These are phyloP conservation scores for Stichodactyla helianthus DNA, from an alignment of 64 coral and sea anemone species.

Conservation along the genomic window DNA sequence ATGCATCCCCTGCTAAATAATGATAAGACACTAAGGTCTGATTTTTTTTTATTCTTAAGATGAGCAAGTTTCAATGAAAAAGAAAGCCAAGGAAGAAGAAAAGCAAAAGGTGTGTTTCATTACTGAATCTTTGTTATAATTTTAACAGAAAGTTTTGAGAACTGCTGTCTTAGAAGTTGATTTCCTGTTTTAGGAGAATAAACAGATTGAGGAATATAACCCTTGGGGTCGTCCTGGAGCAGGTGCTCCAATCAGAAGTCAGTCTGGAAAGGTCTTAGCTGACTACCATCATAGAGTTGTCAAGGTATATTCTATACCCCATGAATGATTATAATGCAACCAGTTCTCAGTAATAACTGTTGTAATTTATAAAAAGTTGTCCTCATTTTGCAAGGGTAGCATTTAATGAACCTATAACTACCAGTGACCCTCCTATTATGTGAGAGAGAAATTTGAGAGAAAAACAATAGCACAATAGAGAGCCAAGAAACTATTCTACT, in stretches of 20 bases:
- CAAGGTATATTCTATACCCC: not conserved
- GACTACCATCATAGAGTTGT: constrained; percentile 40
- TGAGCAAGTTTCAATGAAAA: constrained; percentile 33
- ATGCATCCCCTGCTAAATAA: too few species aligned
- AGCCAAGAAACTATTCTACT: too few species aligned
- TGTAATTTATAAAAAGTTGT: too few species aligned
- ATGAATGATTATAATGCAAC: not conserved
- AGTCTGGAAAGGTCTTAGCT: constrained; percentile 80
- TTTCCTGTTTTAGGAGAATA: not conserved
- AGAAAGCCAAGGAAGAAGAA: constrained; percentile 17
- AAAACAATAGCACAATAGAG: too few species aligned
- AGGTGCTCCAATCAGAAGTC: constrained; percentile 78
- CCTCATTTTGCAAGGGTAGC: too few species aligned
- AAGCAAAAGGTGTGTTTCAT: not conserved
- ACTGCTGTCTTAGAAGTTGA: not conserved
- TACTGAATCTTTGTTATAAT: not conserved
- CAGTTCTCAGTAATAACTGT: too few species aligned
- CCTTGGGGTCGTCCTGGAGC: constrained; percentile 81
- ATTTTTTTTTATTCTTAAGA: constrained; percentile 13
- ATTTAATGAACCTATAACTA: not conserved
- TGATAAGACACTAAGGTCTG: not conserved
- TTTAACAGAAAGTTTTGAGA: not conserved
- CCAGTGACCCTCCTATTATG: too few species aligned
- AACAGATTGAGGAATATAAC: constrained; percentile 58
- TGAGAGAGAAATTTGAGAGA: too few species aligned